A percentile compares a stretch with the other conserved stretches of the same genome.
Conservation (phyloP, 1,140 invertebrate species). For the Pararge aegeria region DNA sequence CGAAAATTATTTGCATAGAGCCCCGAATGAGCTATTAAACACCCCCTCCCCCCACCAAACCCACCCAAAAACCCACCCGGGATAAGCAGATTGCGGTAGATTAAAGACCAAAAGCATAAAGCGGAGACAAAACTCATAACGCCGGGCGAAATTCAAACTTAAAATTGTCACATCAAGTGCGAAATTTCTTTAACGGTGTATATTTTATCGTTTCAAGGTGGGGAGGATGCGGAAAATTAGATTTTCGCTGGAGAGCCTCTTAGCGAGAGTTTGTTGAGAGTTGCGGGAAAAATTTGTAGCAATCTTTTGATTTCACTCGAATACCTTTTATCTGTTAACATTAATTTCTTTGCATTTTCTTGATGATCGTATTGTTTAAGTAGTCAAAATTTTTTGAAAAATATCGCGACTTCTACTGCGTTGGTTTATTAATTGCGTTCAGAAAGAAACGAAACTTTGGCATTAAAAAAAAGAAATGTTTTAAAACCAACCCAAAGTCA, state of each 20-base stretch:
- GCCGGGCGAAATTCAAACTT: slow-evolving; percentile 27
- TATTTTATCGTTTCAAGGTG: slow-evolving; percentile 34
- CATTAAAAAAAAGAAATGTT: no score
- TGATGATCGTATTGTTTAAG: background rate
- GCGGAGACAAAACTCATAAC: slow-evolving; percentile 11
- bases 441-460: no score
- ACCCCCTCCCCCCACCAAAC: slow-evolving; percentile 35
- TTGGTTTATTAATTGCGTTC: no score
- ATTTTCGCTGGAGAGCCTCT: slow-evolving; percentile 61
- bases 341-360: background rate
- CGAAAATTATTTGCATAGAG: slow-evolving; percentile 75
- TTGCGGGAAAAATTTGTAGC: background rate
- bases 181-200: slow-evolving; percentile 44
- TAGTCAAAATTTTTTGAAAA: no score
- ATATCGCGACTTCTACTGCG: no score
- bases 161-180: slow-evolving; percentile 40
- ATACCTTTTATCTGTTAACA: background rate
- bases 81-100: slow-evolving; percentile 75
- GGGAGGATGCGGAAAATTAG: slow-evolving; percentile 61
- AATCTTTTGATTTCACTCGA: background rate
- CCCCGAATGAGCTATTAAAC: slow-evolving; percentile 77
- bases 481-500: no score
- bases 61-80: background rate
- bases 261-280: slow-evolving; percentile 57
- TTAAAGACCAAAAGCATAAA: slow-evolving; percentile 72